phyloP scores from a whole-genome alignment of 1,140 invertebrate genomes.

The Saccostrea echinata region DNA sequence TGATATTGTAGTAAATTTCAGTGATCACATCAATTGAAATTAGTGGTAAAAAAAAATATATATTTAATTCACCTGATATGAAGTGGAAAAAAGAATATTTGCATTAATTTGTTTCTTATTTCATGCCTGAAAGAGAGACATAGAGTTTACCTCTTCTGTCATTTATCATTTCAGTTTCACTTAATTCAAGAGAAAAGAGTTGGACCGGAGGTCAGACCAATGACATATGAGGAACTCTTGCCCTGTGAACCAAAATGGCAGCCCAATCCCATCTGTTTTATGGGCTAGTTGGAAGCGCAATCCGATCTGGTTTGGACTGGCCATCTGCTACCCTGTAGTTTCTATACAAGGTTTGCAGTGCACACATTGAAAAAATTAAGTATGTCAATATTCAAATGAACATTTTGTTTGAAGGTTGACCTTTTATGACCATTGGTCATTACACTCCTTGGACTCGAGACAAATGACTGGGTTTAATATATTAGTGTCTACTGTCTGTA shows the following conservation, averaged over 20 bases:
- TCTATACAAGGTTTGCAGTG: neutral
- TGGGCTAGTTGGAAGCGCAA: neutral
- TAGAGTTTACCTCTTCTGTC: neutral
- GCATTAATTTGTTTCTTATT: constrained; percentile 25
- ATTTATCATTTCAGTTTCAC: constrained; percentile 29
- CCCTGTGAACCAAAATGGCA: neutral
- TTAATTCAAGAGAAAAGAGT: neutral
- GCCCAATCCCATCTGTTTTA: neutral
- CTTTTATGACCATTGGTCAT: constrained; percentile 18
- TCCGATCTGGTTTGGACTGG: neutral
- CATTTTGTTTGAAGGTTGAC: neutral
- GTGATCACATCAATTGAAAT: constrained; percentile 22
- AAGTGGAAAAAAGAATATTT: neutral
- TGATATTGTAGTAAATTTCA: neutral
- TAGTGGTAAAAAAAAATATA: neutral
- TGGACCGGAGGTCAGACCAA: constrained; percentile 7
- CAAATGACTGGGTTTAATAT: neutral
- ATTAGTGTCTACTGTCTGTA: neutral
- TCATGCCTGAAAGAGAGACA: neutral
- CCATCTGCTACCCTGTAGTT: neutral
- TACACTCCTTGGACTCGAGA: neutral
- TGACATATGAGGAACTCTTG: constrained; percentile 5
- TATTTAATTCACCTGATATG: neutral
- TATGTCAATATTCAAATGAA: constrained; percentile 3
- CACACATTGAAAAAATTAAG: neutral